Conservation (phyloP, 2,797 vertebrate species). For the Zenarchopterus dispar region DNA sequence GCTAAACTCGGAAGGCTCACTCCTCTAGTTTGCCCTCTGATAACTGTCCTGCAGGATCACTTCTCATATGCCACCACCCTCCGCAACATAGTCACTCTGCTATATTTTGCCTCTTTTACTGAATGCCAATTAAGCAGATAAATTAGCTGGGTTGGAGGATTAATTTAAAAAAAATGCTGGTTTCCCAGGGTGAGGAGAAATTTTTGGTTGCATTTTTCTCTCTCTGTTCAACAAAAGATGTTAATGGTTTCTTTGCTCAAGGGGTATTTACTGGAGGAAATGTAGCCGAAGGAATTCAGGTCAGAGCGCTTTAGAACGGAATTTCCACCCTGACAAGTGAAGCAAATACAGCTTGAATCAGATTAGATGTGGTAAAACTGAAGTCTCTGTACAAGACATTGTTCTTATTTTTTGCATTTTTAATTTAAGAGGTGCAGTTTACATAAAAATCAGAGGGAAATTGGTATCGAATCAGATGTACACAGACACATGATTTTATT, state of each 20-base stretch:
- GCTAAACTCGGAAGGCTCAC: constrained; percentile 65
- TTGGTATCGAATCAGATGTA: constrained; percentile 31
- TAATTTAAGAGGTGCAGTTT: constrained; percentile 49
- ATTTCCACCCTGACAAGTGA: constrained; percentile 58
- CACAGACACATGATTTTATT: constrained; percentile 3
- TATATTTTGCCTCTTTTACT: constrained; percentile 67
- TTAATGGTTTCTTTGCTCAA: constrained; percentile 58
- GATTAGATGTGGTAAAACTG: constrained; percentile 40
- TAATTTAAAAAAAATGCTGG: constrained; percentile 78
- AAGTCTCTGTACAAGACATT: constrained; percentile 26
- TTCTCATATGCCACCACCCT: constrained; percentile 31
- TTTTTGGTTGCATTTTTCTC: constrained; percentile 41
- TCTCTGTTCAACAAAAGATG: constrained; percentile 46
- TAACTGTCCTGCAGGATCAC: constrained; percentile 63
- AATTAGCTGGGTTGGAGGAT: constrained; percentile 80
- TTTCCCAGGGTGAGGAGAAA: constrained; percentile 59
- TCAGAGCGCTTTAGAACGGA: constrained; percentile 59
- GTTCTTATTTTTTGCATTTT: constrained; percentile 33
- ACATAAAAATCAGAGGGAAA: constrained; percentile 17
- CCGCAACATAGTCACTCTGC: constrained; percentile 41
- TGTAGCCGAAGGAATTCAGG: constrained; percentile 70
- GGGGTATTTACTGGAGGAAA: constrained; percentile 67
- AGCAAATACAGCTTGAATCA: constrained; percentile 44
- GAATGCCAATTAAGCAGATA: constrained; percentile 80
- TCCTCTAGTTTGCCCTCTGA: constrained; percentile 67